These are phyloP conservation scores for Karalla daura DNA, from an alignment of 2,797 vertebrate genomes.

Conservation along the genomic window DNA sequence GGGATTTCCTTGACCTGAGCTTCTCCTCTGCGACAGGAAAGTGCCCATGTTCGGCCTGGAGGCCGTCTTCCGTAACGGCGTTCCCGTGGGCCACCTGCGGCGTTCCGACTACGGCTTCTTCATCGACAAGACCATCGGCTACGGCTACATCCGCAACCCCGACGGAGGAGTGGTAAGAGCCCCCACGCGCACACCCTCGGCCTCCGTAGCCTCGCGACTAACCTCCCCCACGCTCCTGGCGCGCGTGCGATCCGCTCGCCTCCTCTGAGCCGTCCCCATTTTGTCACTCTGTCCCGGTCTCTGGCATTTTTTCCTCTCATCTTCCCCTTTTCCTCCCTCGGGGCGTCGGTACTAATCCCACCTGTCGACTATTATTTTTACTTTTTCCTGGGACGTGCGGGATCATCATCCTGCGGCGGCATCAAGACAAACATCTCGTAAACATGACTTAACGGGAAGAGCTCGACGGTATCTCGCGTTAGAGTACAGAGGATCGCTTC, in stretches of 20 bases:
- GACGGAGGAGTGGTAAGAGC: slow-evolving; percentile 87
- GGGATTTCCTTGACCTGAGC: neutral
- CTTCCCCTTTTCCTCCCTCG: no score
- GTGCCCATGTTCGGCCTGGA: slow-evolving; percentile 95
- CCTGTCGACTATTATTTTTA: no score
- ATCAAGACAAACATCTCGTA: no score
- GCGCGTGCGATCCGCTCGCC: no score
- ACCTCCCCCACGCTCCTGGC: neutral
- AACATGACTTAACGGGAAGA: neutral
- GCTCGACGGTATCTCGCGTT: neutral
- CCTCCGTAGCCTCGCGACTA: neutral
- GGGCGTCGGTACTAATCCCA: no score
- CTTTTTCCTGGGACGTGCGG: no score
- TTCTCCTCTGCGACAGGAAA: slow-evolving; percentile 79
- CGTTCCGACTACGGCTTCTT: slow-evolving; percentile 91
- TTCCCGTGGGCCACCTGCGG: slow-evolving; percentile 90
- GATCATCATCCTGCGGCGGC: no score
- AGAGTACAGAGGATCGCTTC: neutral
- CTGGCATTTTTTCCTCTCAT: no score
- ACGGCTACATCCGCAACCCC: slow-evolving; percentile 91
- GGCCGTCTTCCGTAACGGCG: slow-evolving; percentile 89
- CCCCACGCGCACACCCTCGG: no score
- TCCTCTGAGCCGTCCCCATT: no score
- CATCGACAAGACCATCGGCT: slow-evolving; percentile 91
- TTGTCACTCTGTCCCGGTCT: no score